Base-by-base conservation (phyloP, 1,140 invertebrate species). In the Drosophila insularis region DNA sequence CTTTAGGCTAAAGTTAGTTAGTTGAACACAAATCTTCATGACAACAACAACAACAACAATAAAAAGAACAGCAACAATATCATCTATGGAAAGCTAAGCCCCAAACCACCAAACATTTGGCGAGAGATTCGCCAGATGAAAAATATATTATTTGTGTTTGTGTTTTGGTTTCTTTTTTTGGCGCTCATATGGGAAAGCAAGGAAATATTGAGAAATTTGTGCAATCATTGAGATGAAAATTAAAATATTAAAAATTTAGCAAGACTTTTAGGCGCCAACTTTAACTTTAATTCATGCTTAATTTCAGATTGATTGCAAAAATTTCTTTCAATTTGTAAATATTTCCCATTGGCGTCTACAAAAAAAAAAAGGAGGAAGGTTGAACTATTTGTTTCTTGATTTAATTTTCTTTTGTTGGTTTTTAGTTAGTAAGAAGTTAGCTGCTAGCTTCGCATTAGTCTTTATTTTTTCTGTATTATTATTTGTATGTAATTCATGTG, bases 41-140 rank as follows among this genome's bases (percentile, higher is more conserved):
- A 77, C 60, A 80, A 67, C 68, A 55, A 61, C 59, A 68, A 69
- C 53, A 40, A 71, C 63, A 59, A 65, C 64, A 71, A 61, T 53
- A 74, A 63, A 39, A 78, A 76, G 35, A 37, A 37, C 68, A 78
- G 19, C 73, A 75, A 31, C 65, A 73, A 63, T 43, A 62, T 60
- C 64, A 61, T 46, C 54, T 35, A 71, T 32, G 43, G 43, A 71
- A 79, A 91, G 90, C 90, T 91, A 91, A 91, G 82, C 90, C 90
- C 90, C 90, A 91, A 91, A 91, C 87, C 90, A 91, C 86, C 90
- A 91, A 84, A 27, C 21, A 79, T 77, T 56, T 19, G 54, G 54
- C 54, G 54, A 56, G 8, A 50, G 54, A 56, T 56, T 32, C 54
- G 27, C 54, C 54, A 56, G 31, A 35, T 35, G 55, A 32, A 58